Evolutionary conservation across 2,888 invertebrate genomes (phyloP), one percentile per base, ranked within the genome.

Genomic region (Podotricha telesiphe): DNA sequence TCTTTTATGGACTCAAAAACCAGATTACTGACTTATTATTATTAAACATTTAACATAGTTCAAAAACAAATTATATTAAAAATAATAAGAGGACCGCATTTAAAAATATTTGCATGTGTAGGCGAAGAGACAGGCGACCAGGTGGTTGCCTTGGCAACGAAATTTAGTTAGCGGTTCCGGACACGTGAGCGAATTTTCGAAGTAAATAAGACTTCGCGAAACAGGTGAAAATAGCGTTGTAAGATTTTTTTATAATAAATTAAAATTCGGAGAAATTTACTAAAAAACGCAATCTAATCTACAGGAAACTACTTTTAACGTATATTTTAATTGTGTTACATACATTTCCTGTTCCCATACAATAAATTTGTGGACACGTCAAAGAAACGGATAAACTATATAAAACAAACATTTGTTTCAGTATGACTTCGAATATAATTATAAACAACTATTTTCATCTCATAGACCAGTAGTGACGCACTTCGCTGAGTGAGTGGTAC

Each of bases 391-490:
- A 69, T 71, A 69, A 47, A 64, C 61, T 70, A 69, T 64, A 68
- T 65, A 51, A 66, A 73, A 67, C 65, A 71, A 70, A 71, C 67
- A 74, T 64, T 55, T 55, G 45, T 48, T 70, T 67, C 62, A 68
- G 68, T 64, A 70, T 69, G 72, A 66, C 68, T 72, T 67, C 48
- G 70, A 68, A 62, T 61, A 66, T 75, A 76, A 75, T 77, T 70
- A 74, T 71, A 71, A 67, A 73, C 71, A 73, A 73, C 74, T 78
- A 78, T 76, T 77, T 77, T 73, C 68, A 74, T 72, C 72, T 74
- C 77, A 75, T 74, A 76, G 74, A 70, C 66, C 67, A 76, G 69
- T 69, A 67, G n/a, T 79, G 79, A 78, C 78, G 79, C 74, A 78
- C 59, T 61, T 61, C 51, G 50, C 69, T 65, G 74, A 51, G 75